Evolutionary conservation across 2,113 vertebrate species (phyloP).

Genomic region (Leptocoma aspasia): DNA sequence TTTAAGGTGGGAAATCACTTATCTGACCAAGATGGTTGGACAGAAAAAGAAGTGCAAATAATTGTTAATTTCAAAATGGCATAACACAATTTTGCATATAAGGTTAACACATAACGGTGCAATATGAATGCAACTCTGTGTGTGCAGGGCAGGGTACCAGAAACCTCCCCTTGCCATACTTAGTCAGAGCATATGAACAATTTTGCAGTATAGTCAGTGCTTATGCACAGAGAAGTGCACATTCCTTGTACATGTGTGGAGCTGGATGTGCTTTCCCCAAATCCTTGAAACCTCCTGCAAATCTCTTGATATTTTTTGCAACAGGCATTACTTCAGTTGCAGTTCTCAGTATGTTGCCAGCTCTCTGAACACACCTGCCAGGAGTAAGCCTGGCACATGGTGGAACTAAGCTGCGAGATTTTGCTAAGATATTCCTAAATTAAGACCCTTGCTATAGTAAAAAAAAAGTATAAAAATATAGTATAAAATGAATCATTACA

Average conservation of each 20-base stretch:
- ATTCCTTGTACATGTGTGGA: rapidly evolving
- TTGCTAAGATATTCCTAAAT: not conserved
- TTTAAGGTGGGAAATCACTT: not conserved
- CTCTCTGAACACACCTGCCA: not conserved
- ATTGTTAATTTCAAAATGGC: not conserved
- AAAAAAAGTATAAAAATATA: too few relatives aligned
- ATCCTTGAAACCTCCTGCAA: not conserved
- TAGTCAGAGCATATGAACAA: not conserved
- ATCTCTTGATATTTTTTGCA: not conserved
- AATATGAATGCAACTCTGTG: not conserved
- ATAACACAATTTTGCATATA: not conserved
- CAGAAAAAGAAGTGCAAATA: not conserved
- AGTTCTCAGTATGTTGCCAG: not conserved
- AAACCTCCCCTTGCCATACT: not conserved
- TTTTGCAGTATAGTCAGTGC: not conserved
- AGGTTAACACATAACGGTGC: not conserved
- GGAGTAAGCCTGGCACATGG: rapidly evolving
- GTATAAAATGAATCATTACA: not conserved
- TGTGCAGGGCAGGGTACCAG: not conserved
- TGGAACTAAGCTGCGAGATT: not conserved
- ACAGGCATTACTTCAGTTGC: not conserved
- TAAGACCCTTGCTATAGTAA: not conserved
- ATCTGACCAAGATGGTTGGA: not conserved
- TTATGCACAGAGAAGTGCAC: not conserved
- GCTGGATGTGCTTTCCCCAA: not conserved